phyloP scores from a whole-genome alignment of 2,113 vertebrate genomes.

The Oceanodroma tethys region DNA sequence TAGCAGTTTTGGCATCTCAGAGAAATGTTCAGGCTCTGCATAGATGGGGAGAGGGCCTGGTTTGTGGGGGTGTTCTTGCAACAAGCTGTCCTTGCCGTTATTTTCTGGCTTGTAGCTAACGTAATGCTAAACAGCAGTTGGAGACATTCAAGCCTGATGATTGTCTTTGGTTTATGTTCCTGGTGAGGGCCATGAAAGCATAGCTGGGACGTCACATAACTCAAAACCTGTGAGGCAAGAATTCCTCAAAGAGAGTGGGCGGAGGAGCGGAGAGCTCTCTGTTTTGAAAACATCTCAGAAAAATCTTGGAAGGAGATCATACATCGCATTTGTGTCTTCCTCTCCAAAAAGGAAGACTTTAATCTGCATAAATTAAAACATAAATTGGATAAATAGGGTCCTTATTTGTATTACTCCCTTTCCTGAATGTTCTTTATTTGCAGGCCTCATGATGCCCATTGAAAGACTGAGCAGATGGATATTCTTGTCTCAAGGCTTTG shows the following conservation, averaged over 20 bases:
- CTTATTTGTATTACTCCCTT: conserved; percentile 11
- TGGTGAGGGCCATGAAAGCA: not conserved
- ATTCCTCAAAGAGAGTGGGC: not conserved
- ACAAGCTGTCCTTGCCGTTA: not conserved
- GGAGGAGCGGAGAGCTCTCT: not conserved
- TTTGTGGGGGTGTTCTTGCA: not conserved
- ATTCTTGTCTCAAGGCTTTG: not conserved
- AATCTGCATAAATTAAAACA: conserved; percentile 42
- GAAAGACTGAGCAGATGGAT: not conserved
- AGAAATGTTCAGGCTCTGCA: not conserved
- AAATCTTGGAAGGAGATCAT: conserved; percentile 59
- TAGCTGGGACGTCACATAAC: not conserved
- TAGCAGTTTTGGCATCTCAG: not conserved
- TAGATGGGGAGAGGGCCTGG: not conserved
- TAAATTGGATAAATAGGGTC: conserved; percentile 13
- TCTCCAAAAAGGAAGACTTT: conserved; percentile 56
- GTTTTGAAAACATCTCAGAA: not conserved
- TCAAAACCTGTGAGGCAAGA: not conserved
- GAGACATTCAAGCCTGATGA: not conserved
- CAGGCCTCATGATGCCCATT: not conserved
- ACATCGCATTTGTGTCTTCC: conserved; percentile 14
- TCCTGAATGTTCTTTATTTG: not conserved
- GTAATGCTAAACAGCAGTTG: not conserved
- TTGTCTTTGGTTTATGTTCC: not conserved
- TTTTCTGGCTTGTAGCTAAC: not conserved